Evolutionary conservation across 2,113 vertebrate genomes (phyloP).

Genomic region (Grammomys dolichurus): DNA sequence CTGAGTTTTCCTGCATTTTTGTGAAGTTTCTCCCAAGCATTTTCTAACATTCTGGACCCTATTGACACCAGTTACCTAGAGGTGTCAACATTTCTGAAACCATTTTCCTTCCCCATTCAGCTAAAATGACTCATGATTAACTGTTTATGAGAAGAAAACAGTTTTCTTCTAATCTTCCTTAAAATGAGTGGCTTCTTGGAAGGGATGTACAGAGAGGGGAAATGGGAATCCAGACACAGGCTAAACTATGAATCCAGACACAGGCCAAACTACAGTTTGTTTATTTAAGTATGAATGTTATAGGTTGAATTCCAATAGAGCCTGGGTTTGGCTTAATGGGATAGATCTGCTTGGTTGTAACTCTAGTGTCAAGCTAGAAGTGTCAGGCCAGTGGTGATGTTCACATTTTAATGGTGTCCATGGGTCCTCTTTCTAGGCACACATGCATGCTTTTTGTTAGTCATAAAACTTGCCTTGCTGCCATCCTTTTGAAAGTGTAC

Average conservation of each 20-base stretch:
- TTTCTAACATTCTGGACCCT: neutral
- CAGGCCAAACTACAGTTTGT: neutral
- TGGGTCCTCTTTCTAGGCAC: neutral
- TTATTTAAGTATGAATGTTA: neutral
- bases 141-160: neutral
- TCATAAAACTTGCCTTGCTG: neutral
- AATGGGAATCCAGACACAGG: neutral
- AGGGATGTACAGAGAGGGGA: neutral
- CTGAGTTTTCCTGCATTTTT: neutral
- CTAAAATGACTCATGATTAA: neutral
- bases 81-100: neutral
- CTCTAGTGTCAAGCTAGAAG: neutral
- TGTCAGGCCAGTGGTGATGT: neutral
- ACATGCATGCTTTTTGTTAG: neutral
- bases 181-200: neutral
- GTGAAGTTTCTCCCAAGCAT: neutral
- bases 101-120: neutral
- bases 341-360: neutral
- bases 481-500: neutral
- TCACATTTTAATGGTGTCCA: too few species aligned
- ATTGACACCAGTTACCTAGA: neutral
- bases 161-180: neutral
- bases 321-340: neutral
- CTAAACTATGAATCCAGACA: neutral
- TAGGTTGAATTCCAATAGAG: neutral